A percentile compares a stretch with the other conserved stretches of the same genome.
phyloP scores from a whole-genome alignment of 2,888 invertebrate genomes.

The Ptilodon capucinus region DNA sequence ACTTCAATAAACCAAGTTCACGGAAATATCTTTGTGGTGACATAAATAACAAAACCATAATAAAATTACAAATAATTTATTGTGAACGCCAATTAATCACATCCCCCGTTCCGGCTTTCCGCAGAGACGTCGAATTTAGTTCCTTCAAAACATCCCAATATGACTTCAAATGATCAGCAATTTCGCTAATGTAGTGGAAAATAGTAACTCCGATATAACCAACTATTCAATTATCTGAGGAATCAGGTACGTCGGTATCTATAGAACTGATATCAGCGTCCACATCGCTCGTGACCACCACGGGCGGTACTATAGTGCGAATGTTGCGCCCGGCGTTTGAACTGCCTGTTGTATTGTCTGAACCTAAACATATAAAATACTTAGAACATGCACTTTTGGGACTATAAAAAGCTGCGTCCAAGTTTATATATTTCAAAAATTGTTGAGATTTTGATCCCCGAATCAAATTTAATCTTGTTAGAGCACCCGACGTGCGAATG shows the following conservation, averaged over 20 bases:
- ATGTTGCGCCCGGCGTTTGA: not conserved
- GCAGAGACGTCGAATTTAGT: constrained; percentile 27
- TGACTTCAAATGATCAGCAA: constrained; percentile 1
- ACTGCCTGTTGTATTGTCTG: not conserved
- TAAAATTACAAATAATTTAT: constrained; percentile 44
- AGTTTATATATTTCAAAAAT: too few relatives aligned
- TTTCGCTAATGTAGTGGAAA: not conserved
- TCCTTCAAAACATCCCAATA: constrained; percentile 13
- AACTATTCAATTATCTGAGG: constrained; percentile 48
- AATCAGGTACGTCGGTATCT: constrained; percentile 63
- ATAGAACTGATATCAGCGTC: constrained; percentile 72
- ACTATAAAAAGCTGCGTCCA: too few relatives aligned
- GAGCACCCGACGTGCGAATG: too few relatives aligned
- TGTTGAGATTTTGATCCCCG: too few relatives aligned
- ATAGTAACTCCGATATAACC: too few relatives aligned
- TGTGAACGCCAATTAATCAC: constrained; percentile 32
- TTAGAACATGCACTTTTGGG: too few relatives aligned
- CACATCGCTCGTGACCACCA: constrained; percentile 47
- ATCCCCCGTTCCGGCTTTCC: constrained; percentile 24
- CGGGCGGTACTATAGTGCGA: not conserved
- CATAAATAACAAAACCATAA: not conserved
- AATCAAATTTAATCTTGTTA: too few relatives aligned
- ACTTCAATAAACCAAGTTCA: too few relatives aligned
- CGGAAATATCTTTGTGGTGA: too few relatives aligned
- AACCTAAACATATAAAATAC: not conserved